Evolutionary conservation across 2,113 vertebrate genomes (phyloP), one percentile per base, ranked within the genome.

Genomic region (Nettapus auritus): DNA sequence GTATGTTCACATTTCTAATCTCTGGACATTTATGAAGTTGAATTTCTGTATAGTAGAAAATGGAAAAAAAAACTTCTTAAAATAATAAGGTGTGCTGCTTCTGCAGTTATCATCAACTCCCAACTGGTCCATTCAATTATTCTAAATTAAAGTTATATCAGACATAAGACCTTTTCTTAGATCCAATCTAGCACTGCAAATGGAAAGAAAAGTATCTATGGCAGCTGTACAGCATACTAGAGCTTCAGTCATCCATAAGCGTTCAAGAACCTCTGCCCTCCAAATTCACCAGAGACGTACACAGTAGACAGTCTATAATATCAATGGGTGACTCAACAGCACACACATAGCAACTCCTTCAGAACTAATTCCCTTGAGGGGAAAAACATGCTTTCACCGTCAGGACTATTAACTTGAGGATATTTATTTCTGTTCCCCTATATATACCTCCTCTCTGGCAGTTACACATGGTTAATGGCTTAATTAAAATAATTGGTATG

Each of bases 401-500:
- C 20, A 57, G 89, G 82, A 75, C 71, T 59, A 63, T 36, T 82
- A 74, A 79, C 59, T 80, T 42, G 36, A 63, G 76, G 57, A 89
- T 82, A 69, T 64, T 53, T 85, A 89, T 90, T 89, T 81, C 82
- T 57, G 38, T 17, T 89, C 57, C 67, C 86, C 34, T 90, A 78
- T 28, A 83, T 75, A 71, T 23, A 90, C 34, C 53, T 93, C 92
- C 88, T 94, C 42, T 88, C 86, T 60, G 29, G 86, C 76, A 92
- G 73, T 84, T 92, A 85, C 20, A 71, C 40, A 67, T 2, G 1
- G 66, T 59, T 97, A 95, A 97, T 84, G 38, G 91, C 75, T 95
- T 94, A 89, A 93, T 96, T 96, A 96, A 95, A 94, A 82, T 96
- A 96, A 93, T 48, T 80, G 92, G 66, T 90, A 86, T 29, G 66